Base-by-base conservation (phyloP, 2,113 vertebrate genomes). In the Gallinago undulata region DNA sequence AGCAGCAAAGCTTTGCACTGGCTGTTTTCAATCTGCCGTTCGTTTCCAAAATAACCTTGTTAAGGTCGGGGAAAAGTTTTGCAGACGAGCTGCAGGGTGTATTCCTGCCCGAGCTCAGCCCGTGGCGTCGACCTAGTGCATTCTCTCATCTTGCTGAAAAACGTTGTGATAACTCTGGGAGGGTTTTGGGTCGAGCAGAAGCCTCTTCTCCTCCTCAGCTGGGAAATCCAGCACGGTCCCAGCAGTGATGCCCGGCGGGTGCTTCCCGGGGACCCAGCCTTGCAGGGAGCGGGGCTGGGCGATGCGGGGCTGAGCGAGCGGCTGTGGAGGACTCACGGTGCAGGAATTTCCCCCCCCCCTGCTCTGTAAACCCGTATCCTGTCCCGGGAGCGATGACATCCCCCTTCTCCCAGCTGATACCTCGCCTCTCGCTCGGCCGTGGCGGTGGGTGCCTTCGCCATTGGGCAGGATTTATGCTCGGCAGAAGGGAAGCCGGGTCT, bases 101-200 rank as follows among this genome's bases (percentile, higher is more conserved):
- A 23, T 15, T 77, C 31, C 66, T 82, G 89, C 48, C 39, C 8
- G 37, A 63, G 45, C 33, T 64, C 8, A 57, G 28, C 18, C 37
- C 12, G 19, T 0, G 0, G 9, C 4, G 0, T 11, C 21, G 67
- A 87, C 14, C 24, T 31, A 15, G 4, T 41, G 30, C 19, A 3
- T 78, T 73, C 75, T 69, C 33, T 87, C 48, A 10, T 43, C 80
- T 80, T 37, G 33, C 22, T 39, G 17, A 50, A 48, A 87, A 69
- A 47, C 4, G 51, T 41, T 2, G 1, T 10, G 57, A 1, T 33
- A 43, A 30, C 22, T 85, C n/a, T 24, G 59, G 64, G 69, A 21
- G 21, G 24, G 33, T 5, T 30, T 56, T 14, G 77, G 18, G 56
- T 72, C 4, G 5, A 60, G 57, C 43, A 84, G 43, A 59, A 87